A percentile compares a stretch with the other conserved stretches of the same genome.
Evolutionary conservation across 2,888 invertebrate species (phyloP).

Genomic region (Limnephilus rhombicus): DNA sequence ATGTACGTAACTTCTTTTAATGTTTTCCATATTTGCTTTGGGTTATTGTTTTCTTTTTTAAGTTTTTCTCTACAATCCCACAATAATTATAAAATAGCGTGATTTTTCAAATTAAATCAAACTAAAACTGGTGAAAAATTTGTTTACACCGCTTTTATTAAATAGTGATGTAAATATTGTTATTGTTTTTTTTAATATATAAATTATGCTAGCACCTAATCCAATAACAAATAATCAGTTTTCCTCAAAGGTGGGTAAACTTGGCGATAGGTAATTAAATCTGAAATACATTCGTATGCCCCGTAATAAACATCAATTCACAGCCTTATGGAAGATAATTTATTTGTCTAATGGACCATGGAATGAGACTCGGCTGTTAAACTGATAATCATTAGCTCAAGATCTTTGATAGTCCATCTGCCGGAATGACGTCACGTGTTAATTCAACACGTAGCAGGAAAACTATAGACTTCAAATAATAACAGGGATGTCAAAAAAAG

Average conservation of each 20-base stretch:
- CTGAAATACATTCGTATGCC: neutral
- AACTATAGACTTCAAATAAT: neutral
- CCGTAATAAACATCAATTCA: neutral
- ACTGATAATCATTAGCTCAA: neutral
- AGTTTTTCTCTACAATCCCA: too few species aligned
- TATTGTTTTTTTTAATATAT: too few species aligned
- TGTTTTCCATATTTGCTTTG: too few species aligned
- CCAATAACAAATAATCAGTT: neutral
- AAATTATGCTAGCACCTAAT: too few species aligned
- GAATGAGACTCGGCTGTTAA: neutral
- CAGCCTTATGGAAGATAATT: neutral
- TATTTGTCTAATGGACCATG: constrained; percentile 1
- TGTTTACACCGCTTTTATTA: too few species aligned
- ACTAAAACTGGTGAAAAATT: too few species aligned
- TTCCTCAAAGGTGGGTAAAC: neutral
- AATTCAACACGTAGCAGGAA: neutral
- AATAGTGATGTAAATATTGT: too few species aligned
- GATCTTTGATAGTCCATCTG: neutral
- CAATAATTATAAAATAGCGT: too few species aligned
- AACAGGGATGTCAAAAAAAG: neutral
- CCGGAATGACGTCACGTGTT: neutral
- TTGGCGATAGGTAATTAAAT: neutral
- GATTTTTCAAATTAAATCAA: too few species aligned
- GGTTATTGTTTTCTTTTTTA: too few species aligned
- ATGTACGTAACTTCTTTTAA: too few species aligned